Conservation (phyloP, 2,797 vertebrate genomes). For the Alauda arvensis region DNA sequence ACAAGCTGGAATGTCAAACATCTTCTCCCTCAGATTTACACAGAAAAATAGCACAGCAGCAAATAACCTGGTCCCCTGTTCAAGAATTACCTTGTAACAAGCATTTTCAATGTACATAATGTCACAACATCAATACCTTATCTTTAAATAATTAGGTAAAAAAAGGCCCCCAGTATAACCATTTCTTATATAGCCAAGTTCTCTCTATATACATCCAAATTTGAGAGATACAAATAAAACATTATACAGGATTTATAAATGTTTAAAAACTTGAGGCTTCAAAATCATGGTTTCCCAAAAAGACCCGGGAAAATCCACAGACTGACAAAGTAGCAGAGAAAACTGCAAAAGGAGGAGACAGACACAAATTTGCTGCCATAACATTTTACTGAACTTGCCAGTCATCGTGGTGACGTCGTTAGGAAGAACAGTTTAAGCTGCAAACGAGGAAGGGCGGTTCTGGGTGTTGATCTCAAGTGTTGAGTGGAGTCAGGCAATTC, state of each 20-base stretch:
- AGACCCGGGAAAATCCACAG: conserved; percentile 51
- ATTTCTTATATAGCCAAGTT: conserved; percentile 71
- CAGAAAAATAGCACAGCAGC: conserved; percentile 72
- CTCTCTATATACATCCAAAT: conserved; percentile 75
- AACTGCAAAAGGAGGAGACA: conserved; percentile 61
- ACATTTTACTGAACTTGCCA: conserved; percentile 68
- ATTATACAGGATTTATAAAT: conserved; percentile 78
- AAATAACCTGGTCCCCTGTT: conserved; percentile 63
- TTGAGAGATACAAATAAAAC: conserved; percentile 78
- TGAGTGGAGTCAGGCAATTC: conserved; percentile 71
- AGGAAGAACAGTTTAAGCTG: conserved; percentile 61
- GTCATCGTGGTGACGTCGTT: conserved; percentile 42
- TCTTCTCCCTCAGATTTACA: conserved; percentile 64
- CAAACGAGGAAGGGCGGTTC: conserved; percentile 53
- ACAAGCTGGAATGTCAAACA: conserved; percentile 55
- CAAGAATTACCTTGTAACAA: conserved; percentile 63
- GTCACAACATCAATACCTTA: conserved; percentile 67
- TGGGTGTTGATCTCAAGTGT: conserved; percentile 65
- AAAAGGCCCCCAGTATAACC: conserved; percentile 71
- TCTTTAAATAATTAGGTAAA: conserved; percentile 76
- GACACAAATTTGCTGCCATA: conserved; percentile 68
- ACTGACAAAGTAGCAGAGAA: conserved; percentile 60
- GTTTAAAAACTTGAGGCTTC: conserved; percentile 78
- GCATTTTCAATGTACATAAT: conserved; percentile 69
- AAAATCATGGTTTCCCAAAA: conserved; percentile 63